These are phyloP conservation scores for Varroa destructor DNA, from an alignment of 1,140 invertebrate species.

Conservation along the genomic window DNA sequence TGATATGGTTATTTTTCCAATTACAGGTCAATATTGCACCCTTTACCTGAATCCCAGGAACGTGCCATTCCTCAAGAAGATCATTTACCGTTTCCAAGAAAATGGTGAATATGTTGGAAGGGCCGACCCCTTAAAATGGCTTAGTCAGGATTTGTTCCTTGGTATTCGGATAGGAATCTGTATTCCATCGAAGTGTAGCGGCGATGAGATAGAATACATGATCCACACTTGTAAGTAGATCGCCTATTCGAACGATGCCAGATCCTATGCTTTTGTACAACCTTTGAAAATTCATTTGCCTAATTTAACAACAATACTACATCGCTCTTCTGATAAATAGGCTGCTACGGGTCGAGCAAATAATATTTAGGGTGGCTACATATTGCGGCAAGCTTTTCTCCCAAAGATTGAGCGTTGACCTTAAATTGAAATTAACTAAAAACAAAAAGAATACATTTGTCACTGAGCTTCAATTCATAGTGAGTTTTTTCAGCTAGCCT, in stretches of 20 bases:
- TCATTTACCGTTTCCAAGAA: slow-evolving; percentile 10
- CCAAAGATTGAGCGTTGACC: too few species aligned
- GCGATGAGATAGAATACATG: slow-evolving; percentile 15
- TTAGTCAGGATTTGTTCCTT: slow-evolving; percentile 17
- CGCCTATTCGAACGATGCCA: neutral
- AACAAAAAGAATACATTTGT: too few species aligned
- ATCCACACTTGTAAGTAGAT: neutral
- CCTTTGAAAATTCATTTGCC: too few species aligned
- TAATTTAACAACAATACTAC: too few species aligned
- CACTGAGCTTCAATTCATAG: too few species aligned
- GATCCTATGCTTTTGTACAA: too few species aligned
- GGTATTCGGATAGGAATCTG: slow-evolving; percentile 22
- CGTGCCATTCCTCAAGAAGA: slow-evolving; percentile 11
- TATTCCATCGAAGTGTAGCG: neutral
- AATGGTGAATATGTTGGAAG: slow-evolving; percentile 10
- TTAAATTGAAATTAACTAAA: too few species aligned
- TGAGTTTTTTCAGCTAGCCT: too few species aligned
- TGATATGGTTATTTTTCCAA: neutral
- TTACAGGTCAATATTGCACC: slow-evolving; percentile 23
- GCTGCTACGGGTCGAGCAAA: too few species aligned
- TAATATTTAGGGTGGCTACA: too few species aligned
- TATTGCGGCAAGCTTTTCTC: too few species aligned
- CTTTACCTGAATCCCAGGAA: slow-evolving; percentile 18
- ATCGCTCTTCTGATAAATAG: too few species aligned
- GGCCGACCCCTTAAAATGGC: slow-evolving; percentile 9